Percentiles rank a stretch among this genome's conserved stretches.
Conservation (phyloP, 2,113 vertebrate genomes). For the Malaclemys terrapin region DNA sequence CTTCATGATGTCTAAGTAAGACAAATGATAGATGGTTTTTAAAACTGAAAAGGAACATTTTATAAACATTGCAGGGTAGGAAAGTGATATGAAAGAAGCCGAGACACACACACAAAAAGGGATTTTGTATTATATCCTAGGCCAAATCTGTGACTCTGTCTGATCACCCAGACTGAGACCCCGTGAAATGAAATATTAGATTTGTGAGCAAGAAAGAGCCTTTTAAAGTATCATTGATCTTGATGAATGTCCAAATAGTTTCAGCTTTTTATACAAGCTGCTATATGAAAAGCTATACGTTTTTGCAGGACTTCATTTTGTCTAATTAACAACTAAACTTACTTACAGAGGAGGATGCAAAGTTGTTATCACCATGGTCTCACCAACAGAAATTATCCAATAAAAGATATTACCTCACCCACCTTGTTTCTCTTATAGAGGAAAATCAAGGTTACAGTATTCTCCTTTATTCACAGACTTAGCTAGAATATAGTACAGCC, state of each 20-base stretch:
- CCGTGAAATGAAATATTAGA: not conserved
- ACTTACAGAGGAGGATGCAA: not conserved
- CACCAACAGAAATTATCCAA: no score
- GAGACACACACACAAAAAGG: not conserved
- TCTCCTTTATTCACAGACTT: not conserved
- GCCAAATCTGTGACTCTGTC: not conserved
- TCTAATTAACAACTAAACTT: not conserved
- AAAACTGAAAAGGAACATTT: conserved; percentile 35
- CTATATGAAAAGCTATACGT: not conserved
- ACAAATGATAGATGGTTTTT: conserved; percentile 59
- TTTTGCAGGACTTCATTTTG: not conserved
- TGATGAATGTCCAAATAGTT: not conserved
- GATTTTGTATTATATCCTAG: not conserved
- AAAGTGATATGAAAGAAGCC: conserved; percentile 5
- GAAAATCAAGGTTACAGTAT: not conserved
- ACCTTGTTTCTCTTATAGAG: no score
- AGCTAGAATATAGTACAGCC: not conserved
- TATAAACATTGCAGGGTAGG: conserved; percentile 24
- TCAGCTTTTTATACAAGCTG: not conserved
- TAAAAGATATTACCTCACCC: no score
- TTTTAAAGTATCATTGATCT: not conserved
- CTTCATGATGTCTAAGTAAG: conserved; percentile 15
- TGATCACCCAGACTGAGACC: not conserved
- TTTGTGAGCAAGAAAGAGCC: not conserved
- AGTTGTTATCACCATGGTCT: no score